These are phyloP conservation scores for Scaptomyza cyrtandrae DNA, from an alignment of 2,888 invertebrate genomes.

Conservation along the genomic window DNA sequence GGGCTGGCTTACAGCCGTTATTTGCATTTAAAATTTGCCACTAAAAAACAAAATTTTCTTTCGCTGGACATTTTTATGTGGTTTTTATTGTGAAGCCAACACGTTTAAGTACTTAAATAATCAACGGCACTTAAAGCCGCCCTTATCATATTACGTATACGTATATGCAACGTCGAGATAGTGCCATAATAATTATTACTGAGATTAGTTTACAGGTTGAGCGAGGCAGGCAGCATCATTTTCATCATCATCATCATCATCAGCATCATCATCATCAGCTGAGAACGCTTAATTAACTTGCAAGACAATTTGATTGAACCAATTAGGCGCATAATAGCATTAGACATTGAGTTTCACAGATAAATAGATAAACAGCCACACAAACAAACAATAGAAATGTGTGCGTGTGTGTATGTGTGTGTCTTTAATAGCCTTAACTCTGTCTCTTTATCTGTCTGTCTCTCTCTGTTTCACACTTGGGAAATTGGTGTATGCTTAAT, in stretches of 20 bases:
- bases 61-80: constrained; percentile 25
- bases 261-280: neutral
- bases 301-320: constrained; percentile 65
- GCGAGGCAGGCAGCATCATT: neutral
- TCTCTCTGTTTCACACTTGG: neutral
- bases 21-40: constrained; percentile 42
- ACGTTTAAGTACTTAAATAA: constrained; percentile 65
- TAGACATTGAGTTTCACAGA: constrained; percentile 31
- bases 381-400: neutral
- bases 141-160: constrained; percentile 5
- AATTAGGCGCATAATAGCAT: constrained; percentile 59
- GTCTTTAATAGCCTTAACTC: neutral
- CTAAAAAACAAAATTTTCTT: constrained; percentile 33
- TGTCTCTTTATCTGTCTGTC: neutral
- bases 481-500: constrained; percentile 6
- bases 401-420: neutral
- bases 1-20: constrained; percentile 7
- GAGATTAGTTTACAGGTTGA: constrained; percentile 37
- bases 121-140: constrained; percentile 32
- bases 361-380: constrained; percentile 15
- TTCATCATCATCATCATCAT: too few species aligned
- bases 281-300: constrained; percentile 56
- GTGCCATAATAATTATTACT: constrained; percentile 40
- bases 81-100: constrained; percentile 44
- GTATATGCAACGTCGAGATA: neutral